Evolutionary conservation across 2,888 invertebrate genomes (phyloP), one percentile per base, ranked within the genome.

Genomic region (Cryptus viduatorius): DNA sequence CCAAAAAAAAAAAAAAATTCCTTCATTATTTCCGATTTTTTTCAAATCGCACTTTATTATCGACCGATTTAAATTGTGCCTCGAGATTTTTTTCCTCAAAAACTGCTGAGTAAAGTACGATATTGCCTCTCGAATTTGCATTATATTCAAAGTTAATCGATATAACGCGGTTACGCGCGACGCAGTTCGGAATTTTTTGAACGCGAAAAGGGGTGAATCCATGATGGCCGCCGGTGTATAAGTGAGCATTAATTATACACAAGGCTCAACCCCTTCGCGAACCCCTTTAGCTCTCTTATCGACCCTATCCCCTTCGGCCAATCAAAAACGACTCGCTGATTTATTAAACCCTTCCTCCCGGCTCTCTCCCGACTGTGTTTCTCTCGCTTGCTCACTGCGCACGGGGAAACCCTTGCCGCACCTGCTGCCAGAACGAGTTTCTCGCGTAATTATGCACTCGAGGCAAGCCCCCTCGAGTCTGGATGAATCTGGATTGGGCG

Each of bases 291-390:
- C 76, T 72, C 85, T 81, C 79, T 85, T 85, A 87, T 87, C 87
- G 87, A 87, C 88, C 91, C 89, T 80, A 64, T 37, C 37, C 44
- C 79, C 69, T 85, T 75, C 86, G 87, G 84, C 92, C 91, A 92
- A 92, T 91, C 88, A 89, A 87, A 37, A 88, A 78, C 87, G 82
- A 68, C 53, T 73, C 87, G 85, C 83, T 89, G 90, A 91, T 92
- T 92, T 89, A 89, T 89, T 91, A 89, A 92, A 92, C 92, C 91
- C 92, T 91, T 90, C 90, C 87, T 81, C 56, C 37, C 79, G 53
- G 73, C 82, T 65, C 67, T 82, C 73, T 73, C 78, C 48, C 75
- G 14, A 46, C 68, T 67, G 56, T 44, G 64, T 31, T 87, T 2
- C 4, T 73, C 56, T 61, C 71, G 29, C 44, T 50, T 44, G 24